Evolutionary conservation across 2,888 invertebrate genomes (phyloP).

Genomic region (Autographa gamma): DNA sequence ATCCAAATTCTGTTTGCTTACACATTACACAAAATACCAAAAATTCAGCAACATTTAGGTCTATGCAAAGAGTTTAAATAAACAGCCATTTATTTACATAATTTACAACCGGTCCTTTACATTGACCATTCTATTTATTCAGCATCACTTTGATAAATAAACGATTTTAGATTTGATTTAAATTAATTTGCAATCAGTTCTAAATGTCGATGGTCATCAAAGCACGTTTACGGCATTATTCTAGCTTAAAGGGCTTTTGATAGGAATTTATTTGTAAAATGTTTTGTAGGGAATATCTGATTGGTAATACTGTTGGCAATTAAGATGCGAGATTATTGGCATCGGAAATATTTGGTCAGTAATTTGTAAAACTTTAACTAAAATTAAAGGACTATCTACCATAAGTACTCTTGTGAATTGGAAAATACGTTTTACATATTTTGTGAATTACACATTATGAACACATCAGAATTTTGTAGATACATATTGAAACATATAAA

Average conservation of each 20-base stretch:
- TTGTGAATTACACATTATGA: too few relatives aligned
- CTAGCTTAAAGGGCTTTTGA: conserved; percentile 11
- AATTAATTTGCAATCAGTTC: conserved; percentile 20
- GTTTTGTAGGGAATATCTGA: conserved; percentile 9
- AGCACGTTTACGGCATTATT: conserved; percentile 11
- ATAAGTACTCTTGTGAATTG: too few relatives aligned
- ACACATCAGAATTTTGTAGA: too few relatives aligned
- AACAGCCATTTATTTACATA: neutral
- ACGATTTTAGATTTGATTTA: conserved; percentile 6
- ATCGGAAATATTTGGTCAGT: neutral
- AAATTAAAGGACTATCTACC: too few relatives aligned
- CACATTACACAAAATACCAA: too few relatives aligned
- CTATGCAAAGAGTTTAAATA: neutral
- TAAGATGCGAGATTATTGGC: neutral
- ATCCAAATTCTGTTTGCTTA: too few relatives aligned
- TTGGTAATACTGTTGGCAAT: neutral
- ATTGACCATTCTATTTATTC: neutral
- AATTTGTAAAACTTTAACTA: too few relatives aligned
- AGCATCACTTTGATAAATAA: neutral
- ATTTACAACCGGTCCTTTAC: neutral
- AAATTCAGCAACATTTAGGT: too few relatives aligned
- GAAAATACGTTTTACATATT: too few relatives aligned
- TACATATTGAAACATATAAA: too few relatives aligned
- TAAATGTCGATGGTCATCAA: conserved; percentile 10
- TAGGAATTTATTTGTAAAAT: conserved; percentile 20